Percentiles rank a stretch among this genome's conserved stretches.
Conservation (phyloP, 2,888 invertebrate genomes). For the Himalopsyche japonica region DNA sequence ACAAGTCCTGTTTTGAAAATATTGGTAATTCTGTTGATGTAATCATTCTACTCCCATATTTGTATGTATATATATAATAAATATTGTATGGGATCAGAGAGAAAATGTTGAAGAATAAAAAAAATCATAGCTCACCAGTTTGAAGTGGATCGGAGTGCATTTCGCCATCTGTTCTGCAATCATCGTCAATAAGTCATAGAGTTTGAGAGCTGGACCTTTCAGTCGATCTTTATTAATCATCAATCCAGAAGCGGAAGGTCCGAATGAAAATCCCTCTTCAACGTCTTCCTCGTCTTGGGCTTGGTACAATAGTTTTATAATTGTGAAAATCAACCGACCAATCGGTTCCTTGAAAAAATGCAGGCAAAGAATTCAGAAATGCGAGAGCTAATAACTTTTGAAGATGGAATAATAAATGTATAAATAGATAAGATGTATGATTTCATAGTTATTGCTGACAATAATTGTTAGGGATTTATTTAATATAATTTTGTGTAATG, state of each 20-base stretch:
- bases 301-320: constrained; percentile 42
- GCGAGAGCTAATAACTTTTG: no score
- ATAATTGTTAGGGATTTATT: no score
- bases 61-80: no score
- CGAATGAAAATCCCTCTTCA: neutral
- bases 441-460: no score
- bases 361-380: neutral
- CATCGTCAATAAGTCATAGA: constrained; percentile 14
- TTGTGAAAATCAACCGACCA: constrained; percentile 54
- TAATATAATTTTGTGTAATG: no score
- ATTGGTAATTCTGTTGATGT: no score
- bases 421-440: no score
- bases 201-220: constrained; percentile 12
- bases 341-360: constrained; percentile 54
- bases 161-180: constrained; percentile 56
- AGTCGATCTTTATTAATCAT: neutral
- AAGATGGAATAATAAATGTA: no score
- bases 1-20: no score
- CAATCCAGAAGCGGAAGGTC: neutral
- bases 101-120: no score
- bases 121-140: constrained; percentile 50
- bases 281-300: neutral
- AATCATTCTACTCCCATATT: no score
- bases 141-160: constrained; percentile 57
- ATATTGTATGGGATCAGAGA: no score